These are phyloP conservation scores for Brachyalestes nurse DNA, from an alignment of 2,797 vertebrate genomes.

Conservation along the genomic window DNA sequence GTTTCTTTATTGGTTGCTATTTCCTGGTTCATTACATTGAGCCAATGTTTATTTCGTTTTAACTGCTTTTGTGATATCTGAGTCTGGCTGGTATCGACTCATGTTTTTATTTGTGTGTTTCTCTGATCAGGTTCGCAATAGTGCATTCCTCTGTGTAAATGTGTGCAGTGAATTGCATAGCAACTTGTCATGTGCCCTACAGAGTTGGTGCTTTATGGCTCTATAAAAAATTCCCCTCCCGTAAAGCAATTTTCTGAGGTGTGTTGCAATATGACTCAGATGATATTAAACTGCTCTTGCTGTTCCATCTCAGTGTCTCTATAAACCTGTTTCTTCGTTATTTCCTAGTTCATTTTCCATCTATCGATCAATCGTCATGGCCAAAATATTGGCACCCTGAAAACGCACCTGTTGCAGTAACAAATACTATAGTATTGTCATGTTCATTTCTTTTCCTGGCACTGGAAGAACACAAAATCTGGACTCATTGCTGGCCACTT, in stretches of 20 bases:
- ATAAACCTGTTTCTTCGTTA: conserved; percentile 4
- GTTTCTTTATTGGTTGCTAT: not conserved
- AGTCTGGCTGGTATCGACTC: not conserved
- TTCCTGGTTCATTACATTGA: not conserved
- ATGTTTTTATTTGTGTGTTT: conserved; percentile 1
- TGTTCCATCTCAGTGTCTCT: not conserved
- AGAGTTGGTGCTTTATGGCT: not conserved
- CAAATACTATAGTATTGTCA: no score
- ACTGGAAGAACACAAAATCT: no score
- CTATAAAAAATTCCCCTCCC: conserved; percentile 1
- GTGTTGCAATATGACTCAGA: not conserved
- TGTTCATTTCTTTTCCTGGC: no score
- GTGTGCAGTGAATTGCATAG: not conserved
- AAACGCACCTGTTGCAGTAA: no score
- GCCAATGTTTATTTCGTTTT: not conserved
- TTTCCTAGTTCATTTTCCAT: conserved; percentile 13
- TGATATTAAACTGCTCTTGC: conserved; percentile 13
- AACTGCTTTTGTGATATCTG: no score
- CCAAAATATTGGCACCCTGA: no score
- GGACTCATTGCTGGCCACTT: no score
- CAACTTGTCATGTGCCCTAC: conserved; percentile 2
- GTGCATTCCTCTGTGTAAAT: not conserved
- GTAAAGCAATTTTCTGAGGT: conserved; percentile 15
- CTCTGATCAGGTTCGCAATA: not conserved
- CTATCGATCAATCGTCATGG: not conserved